phyloP scores from a whole-genome alignment of 1,140 invertebrate genomes.

The Daktulosphaira vitifoliae region DNA sequence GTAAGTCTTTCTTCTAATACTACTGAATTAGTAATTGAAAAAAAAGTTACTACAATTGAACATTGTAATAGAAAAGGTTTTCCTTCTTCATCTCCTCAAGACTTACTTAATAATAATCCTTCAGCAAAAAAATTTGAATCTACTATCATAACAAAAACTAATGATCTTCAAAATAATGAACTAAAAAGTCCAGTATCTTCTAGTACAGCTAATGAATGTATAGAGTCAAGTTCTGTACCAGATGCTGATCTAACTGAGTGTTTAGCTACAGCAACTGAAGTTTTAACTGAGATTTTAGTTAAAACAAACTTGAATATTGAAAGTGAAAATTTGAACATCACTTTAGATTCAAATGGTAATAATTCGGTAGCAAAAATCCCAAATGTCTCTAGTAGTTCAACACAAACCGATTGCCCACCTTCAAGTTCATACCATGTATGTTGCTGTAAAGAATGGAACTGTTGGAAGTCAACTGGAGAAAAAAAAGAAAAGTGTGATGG shows the following conservation, averaged over 20 bases:
- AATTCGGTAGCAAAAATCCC: neutral
- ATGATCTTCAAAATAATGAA: constrained; percentile 13
- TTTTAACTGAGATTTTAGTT: neutral
- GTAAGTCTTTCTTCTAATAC: constrained; percentile 16
- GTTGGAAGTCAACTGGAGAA: neutral
- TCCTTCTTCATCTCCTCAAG: constrained; percentile 5
- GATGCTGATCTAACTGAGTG: constrained; percentile 10
- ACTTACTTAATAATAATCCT: constrained; percentile 11
- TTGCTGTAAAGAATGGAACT: constrained; percentile 16
- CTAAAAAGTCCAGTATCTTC: neutral
- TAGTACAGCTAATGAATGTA: neutral
- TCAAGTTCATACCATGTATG: neutral
- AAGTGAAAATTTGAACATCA: neutral
- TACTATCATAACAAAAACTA: constrained; percentile 7
- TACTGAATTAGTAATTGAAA: constrained; percentile 3
- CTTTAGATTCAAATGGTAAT: neutral
- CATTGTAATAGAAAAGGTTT: constrained; percentile 5
- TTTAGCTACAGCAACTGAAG: constrained; percentile 9
- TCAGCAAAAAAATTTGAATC: constrained; percentile 7
- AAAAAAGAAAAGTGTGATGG: neutral
- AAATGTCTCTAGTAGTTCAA: constrained; percentile 8
- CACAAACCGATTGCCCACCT: constrained; percentile 9
- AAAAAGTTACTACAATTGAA: constrained; percentile 1
- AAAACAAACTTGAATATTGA: neutral
- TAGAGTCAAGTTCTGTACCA: neutral